phyloP scores from a whole-genome alignment of 2,797 vertebrate genomes.

The Halcyon badia region DNA sequence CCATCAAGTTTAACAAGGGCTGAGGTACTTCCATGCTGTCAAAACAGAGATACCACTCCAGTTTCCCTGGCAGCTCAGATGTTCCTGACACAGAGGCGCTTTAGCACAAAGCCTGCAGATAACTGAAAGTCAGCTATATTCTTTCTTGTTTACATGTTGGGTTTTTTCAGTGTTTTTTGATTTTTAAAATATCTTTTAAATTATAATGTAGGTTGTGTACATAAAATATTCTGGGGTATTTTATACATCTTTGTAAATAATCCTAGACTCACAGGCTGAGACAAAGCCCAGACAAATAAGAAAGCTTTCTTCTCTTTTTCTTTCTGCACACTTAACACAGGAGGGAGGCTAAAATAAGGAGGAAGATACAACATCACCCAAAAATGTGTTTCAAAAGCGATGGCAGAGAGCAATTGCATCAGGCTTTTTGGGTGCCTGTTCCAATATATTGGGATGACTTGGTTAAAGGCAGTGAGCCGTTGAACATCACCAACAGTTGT shows the following conservation, averaged over 20 bases:
- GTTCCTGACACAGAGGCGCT: neutral
- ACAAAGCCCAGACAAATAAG: neutral
- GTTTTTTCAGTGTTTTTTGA: fast-evolving
- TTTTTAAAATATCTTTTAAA: neutral
- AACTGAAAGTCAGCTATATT: neutral
- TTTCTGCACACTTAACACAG: neutral
- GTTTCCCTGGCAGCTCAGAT: neutral
- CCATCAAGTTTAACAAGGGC: neutral
- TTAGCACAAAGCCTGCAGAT: neutral
- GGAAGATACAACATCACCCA: neutral
- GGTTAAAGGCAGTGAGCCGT: neutral
- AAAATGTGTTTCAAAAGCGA: neutral
- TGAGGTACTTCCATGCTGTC: neutral
- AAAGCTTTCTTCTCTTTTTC: neutral
- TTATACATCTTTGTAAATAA: neutral
- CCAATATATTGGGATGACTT: neutral
- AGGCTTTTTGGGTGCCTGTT: neutral
- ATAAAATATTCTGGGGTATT: neutral
- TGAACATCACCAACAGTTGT: neutral
- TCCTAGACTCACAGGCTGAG: neutral
- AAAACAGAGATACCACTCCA: neutral
- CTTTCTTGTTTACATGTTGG: neutral
- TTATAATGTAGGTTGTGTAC: neutral
- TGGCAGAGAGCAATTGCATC: neutral
- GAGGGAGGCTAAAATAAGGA: neutral